Conservation (phyloP, 2,888 invertebrate species). For the Petrophora chlorosata region DNA sequence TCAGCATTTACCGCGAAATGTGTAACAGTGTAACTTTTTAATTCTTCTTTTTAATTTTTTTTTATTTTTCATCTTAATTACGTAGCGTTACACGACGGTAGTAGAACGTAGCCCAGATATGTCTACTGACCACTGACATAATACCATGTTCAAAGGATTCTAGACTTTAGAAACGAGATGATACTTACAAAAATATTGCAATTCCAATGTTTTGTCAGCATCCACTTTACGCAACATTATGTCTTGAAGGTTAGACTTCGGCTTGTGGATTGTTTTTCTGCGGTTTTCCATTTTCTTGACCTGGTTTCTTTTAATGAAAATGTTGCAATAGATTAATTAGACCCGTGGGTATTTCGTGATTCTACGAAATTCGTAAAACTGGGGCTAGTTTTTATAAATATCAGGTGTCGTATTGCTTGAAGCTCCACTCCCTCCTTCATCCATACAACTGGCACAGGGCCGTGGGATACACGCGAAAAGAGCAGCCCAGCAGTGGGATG, state of each 20-base stretch:
- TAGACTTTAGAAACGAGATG: slow-evolving; percentile 43
- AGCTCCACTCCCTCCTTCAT: no score
- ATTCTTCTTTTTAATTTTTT: slow-evolving; percentile 17
- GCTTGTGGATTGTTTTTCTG: slow-evolving; percentile 51
- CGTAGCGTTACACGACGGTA: slow-evolving; percentile 42
- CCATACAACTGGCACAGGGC: no score
- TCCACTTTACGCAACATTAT: slow-evolving; percentile 52
- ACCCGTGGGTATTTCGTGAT: slow-evolving; percentile 49
- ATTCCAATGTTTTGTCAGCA: slow-evolving; percentile 39
- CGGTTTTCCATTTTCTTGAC: slow-evolving; percentile 76
- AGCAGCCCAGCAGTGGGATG: no score
- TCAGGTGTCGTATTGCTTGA: slow-evolving; percentile 19
- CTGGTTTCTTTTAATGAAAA: slow-evolving; percentile 71
- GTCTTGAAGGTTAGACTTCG: slow-evolving; percentile 54
- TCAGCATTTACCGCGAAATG: slow-evolving; percentile 43
- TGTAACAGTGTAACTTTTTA: slow-evolving; percentile 37
- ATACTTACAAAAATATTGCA: slow-evolving; percentile 20
- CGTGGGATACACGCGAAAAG: no score
- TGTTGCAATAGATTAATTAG: slow-evolving; percentile 71
- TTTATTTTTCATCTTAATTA: slow-evolving; percentile 59
- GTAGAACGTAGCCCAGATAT: slow-evolving; percentile 64
- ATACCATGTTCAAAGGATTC: slow-evolving; percentile 41
- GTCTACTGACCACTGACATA: slow-evolving; percentile 55
- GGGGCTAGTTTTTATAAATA: slow-evolving; percentile 9
- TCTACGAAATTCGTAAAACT: slow-evolving; percentile 30